These are phyloP conservation scores for Stichopus horrens DNA, from an alignment of 53 echinoderm and acorn worm genomes.

Conservation along the genomic window DNA sequence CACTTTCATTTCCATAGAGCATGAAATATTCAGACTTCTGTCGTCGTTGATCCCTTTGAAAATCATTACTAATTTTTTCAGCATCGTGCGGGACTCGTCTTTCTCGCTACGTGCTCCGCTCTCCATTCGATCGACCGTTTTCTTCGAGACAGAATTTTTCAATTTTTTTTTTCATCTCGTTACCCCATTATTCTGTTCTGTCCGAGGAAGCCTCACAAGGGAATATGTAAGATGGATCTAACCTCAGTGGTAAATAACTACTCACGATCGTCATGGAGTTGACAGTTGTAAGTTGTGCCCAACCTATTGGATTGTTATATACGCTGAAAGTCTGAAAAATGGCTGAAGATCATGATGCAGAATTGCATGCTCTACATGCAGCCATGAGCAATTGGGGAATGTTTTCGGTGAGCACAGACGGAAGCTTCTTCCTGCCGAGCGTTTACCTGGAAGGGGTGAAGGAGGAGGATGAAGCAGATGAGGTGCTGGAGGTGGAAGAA, in stretches of 20 bases:
- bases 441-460: conserved; percentile 25
- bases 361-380: conserved; percentile 12
- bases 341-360: conserved; percentile 26
- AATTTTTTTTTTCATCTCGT: background rate
- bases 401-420: background rate
- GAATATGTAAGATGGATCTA: conserved; percentile 3
- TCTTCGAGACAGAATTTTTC: background rate
- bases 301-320: background rate
- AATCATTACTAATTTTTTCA: conserved; percentile 7
- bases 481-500: background rate
- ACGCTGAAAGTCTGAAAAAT: background rate
- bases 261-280: background rate
- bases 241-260: background rate
- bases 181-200: background rate
- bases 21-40: background rate
- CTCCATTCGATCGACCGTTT: background rate
- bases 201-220: background rate
- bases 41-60: background rate
- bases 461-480: conserved; percentile 7
- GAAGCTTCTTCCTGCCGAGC: conserved; percentile 32
- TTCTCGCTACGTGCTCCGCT: background rate
- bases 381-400: conserved; percentile 22
- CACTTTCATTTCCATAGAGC: background rate
- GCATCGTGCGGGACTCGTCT: background rate
- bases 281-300: background rate